A percentile compares a stretch with the other conserved stretches of the same genome.
Conservation (phyloP, 2,888 invertebrate genomes). For the Lordiphosa andalusiaca region DNA sequence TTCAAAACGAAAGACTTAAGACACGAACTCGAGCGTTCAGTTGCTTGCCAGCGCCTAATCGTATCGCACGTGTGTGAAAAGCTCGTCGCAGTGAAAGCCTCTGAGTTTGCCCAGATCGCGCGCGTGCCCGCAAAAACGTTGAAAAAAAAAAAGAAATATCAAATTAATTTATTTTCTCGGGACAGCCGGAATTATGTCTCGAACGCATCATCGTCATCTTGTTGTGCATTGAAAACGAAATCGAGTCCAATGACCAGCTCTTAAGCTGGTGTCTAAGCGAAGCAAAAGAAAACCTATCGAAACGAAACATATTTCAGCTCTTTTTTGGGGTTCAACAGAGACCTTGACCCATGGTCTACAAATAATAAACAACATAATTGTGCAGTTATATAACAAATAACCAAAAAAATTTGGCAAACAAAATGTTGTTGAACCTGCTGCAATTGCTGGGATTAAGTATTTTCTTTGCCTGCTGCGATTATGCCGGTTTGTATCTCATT, state of each 20-base stretch:
- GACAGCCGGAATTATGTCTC: constrained; percentile 63
- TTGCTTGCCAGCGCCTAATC: constrained; percentile 62
- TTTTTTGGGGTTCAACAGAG: constrained; percentile 22
- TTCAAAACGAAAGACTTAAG: constrained; percentile 59
- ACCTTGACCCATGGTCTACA: constrained; percentile 52
- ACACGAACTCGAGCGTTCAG: constrained; percentile 57
- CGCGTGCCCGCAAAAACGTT: constrained; percentile 22
- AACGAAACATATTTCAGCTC: background rate
- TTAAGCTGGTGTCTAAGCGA: constrained; percentile 29
- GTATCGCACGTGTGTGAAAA: constrained; percentile 46
- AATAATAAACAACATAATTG: constrained; percentile 9
- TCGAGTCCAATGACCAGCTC: constrained; percentile 69
- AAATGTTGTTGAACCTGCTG: constrained; percentile 45
- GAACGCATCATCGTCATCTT: constrained; percentile 42
- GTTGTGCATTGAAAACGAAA: constrained; percentile 49
- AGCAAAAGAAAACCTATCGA: constrained; percentile 21
- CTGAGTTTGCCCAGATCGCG: constrained; percentile 12
- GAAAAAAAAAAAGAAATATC: constrained; percentile 20
- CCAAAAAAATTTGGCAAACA: background rate
- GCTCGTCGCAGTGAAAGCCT: constrained; percentile 13
- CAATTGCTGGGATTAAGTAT: constrained; percentile 22
- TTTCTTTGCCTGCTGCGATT: constrained; percentile 34
- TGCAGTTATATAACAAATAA: constrained; percentile 16
- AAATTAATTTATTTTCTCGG: constrained; percentile 23
- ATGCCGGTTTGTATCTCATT: constrained; percentile 69